phyloP scores from a whole-genome alignment of 92 coral and sea anemone species.

The Heliopora coerulea region DNA sequence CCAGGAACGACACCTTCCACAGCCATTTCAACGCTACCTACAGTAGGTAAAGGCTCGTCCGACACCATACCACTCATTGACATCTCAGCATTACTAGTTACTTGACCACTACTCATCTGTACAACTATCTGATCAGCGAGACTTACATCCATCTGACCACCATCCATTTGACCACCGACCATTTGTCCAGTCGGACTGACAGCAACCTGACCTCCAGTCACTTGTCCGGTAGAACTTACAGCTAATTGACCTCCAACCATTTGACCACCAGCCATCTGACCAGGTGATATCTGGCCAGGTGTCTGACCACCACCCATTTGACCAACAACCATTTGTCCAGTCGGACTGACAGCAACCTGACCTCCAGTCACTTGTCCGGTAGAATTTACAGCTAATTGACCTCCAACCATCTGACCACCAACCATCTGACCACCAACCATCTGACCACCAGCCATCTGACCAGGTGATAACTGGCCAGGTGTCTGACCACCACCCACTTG shows the following conservation, averaged over 20 bases:
- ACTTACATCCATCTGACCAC: not conserved
- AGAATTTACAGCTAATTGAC: not conserved
- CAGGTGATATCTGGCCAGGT: too few species aligned
- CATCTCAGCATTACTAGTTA: too few species aligned
- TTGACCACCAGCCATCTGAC: slow-evolving; percentile 1
- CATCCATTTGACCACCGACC: slow-evolving; percentile 6
- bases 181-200: not conserved
- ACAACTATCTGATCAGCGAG: not conserved
- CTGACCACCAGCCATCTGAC: slow-evolving; percentile 4
- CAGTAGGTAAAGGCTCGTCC: too few species aligned
- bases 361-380: not conserved
- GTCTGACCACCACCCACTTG: slow-evolving; percentile 12
- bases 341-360: not conserved
- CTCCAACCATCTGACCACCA: not conserved
- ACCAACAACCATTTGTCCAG: not conserved
- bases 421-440: not conserved
- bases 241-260: slow-evolving; percentile 3
- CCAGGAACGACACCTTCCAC: not conserved
- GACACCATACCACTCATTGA: slow-evolving; percentile 14
- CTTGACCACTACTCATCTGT: not conserved
- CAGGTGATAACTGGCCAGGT: not conserved
- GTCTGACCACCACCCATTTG: not conserved
- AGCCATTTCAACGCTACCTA: not conserved
- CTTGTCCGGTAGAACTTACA: too few species aligned
- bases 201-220: not conserved